phyloP scores from a whole-genome alignment of 2,888 invertebrate species.

The Nebria brevicollis region DNA sequence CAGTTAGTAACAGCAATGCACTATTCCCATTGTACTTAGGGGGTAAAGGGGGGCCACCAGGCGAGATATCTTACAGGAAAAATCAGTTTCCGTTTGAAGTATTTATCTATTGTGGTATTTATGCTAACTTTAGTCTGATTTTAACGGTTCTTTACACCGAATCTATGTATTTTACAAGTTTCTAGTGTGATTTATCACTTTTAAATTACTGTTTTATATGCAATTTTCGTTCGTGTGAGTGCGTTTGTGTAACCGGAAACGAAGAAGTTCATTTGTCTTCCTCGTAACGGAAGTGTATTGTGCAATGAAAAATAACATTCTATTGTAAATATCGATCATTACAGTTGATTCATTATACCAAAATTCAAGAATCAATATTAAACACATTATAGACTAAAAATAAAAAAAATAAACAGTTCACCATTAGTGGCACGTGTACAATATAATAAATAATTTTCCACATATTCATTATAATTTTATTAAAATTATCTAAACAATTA shows the following conservation, averaged over 20 bases:
- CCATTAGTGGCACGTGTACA: too few relatives aligned
- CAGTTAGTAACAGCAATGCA: conserved; percentile 14
- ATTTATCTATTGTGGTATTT: conserved; percentile 37
- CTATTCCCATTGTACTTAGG: conserved; percentile 30
- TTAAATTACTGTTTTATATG: neutral
- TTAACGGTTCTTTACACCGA: neutral
- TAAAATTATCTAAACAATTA: too few relatives aligned
- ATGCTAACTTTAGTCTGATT: neutral
- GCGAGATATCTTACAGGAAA: conserved; percentile 41
- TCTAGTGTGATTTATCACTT: neutral
- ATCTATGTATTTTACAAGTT: neutral
- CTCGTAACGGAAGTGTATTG: neutral
- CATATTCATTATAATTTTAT: too few relatives aligned
- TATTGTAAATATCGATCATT: neutral
- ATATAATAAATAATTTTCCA: too few relatives aligned
- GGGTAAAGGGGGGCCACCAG: conserved; percentile 17
- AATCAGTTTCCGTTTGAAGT: conserved; percentile 44
- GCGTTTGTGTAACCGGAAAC: neutral
- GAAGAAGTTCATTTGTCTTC: neutral
- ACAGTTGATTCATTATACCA: neutral
- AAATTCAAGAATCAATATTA: too few relatives aligned
- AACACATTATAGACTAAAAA: too few relatives aligned
- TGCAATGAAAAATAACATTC: neutral
- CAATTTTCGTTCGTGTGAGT: neutral
- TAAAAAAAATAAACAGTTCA: too few relatives aligned